Evolutionary conservation across 2,797 vertebrate genomes (phyloP), one percentile per base, ranked within the genome.

Genomic region (Phalanger gymnotis): DNA sequence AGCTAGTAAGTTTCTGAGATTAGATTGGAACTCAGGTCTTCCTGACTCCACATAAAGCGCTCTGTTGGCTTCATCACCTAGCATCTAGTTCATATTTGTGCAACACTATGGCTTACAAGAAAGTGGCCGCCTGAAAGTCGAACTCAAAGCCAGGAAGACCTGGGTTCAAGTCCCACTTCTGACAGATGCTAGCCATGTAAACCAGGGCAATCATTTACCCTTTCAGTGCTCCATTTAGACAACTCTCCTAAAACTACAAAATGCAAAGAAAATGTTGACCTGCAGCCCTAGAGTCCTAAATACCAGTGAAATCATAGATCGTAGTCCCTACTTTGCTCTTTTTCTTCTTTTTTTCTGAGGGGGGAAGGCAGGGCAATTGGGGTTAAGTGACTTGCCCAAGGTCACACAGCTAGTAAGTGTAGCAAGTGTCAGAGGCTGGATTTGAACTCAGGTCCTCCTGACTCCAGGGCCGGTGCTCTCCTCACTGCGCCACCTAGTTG

Each of bases 1-100:
- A 4, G 0, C 6, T 0, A 14, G 53, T 51, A 25, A 55, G 4
- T 31, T 13, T 5, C 0, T 31, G n/a, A 89, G 73, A 54, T 0
- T 56, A 55, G 90, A 31, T 40, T 90, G 61, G 92, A 95, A 89
- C 34, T 12, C 30, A 28, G 52, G 13, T 54, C 19, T n/a, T 90
- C 14, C n/a, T 53, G 73, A 25, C 58, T 95, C 73, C 91, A 40
- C 94, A 96, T 90, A 92, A 14, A 58, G 55, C 28, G 1, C 27
- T 56, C n/a, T 51, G 0, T 30, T 5, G 1, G 3, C 91, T 58
- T 47, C 34, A 47, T 58, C 0, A 0, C 66, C 0, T 89, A 11
- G 66, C 19, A 22, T 6, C n/a, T 47, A 25, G n/a, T 25, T 81
- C n/a, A 25, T 81, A 25, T 73, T n/a, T 73, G 66, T 73, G n/a